These are phyloP conservation scores for Gnatocerus cornutus DNA, from an alignment of 2,888 invertebrate genomes.

Conservation along the genomic window DNA sequence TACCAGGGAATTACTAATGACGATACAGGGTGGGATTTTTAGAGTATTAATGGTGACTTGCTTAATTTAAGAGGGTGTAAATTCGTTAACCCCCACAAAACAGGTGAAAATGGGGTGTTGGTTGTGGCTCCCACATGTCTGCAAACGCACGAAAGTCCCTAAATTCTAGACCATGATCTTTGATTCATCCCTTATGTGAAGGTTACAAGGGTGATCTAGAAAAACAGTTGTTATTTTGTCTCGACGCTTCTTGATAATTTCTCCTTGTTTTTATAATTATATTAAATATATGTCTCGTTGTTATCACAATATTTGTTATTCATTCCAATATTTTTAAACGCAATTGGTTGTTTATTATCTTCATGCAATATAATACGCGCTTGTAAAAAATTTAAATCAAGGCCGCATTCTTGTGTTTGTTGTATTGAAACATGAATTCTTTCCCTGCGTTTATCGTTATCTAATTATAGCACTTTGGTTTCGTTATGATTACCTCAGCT, in stretches of 20 bases:
- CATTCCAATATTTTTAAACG: slow-evolving; percentile 36
- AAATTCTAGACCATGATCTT: neutral
- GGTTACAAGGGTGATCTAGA: neutral
- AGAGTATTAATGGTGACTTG: neutral
- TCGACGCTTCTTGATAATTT: slow-evolving; percentile 5
- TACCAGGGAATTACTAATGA: neutral
- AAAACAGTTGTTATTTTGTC: slow-evolving; percentile 3
- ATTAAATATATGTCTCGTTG: slow-evolving; percentile 2
- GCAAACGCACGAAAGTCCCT: slow-evolving; percentile 27
- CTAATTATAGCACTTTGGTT: slow-evolving; percentile 23
- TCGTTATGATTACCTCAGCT: slow-evolving; percentile 12
- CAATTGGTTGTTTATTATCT: slow-evolving; percentile 42
- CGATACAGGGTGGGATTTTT: neutral
- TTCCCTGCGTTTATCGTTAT: slow-evolving; percentile 15
- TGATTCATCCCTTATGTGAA: neutral
- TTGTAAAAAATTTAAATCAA: slow-evolving; percentile 43
- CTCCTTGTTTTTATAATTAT: neutral
- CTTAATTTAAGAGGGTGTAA: slow-evolving; percentile 18
- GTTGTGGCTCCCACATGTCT: slow-evolving; percentile 47
- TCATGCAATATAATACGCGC: slow-evolving; percentile 44
- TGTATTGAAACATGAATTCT: slow-evolving; percentile 39
- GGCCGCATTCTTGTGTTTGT: slow-evolving; percentile 37
- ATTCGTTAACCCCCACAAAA: slow-evolving; percentile 13
- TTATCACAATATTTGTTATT: slow-evolving; percentile 19
- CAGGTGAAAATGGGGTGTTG: slow-evolving; percentile 46